phyloP scores from a whole-genome alignment of 2,113 vertebrate species.

The Brachypodius melanocephalos region DNA sequence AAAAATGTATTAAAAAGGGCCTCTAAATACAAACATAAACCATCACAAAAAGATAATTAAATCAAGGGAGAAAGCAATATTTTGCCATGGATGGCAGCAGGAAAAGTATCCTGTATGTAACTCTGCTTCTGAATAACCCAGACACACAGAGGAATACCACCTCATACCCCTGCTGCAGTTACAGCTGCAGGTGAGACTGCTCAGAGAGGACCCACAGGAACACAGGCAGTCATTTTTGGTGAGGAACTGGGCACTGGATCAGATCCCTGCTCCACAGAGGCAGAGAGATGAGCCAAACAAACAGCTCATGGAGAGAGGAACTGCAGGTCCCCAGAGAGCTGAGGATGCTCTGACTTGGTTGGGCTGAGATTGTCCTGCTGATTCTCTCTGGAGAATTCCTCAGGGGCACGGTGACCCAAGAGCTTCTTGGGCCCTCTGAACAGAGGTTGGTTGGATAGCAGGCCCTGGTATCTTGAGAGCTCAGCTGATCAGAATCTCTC shows the following conservation, averaged over 20 bases:
- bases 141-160: neutral
- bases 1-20: neutral
- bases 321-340: neutral
- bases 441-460: neutral
- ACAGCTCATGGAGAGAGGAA: neutral
- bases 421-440: neutral
- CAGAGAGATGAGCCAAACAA: neutral
- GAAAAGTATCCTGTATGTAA: neutral
- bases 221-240: accelerated
- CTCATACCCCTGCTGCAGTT: neutral
- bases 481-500: neutral
- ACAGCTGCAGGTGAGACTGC: neutral
- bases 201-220: neutral
- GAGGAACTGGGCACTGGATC: accelerated
- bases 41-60: neutral
- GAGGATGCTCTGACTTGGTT: accelerated
- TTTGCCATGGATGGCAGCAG: neutral
- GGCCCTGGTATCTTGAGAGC: neutral
- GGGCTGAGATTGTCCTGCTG: neutral
- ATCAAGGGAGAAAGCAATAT: neutral
- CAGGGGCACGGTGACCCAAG: neutral
- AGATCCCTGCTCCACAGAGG: neutral
- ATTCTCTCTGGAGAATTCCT: neutral
- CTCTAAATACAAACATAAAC: neutral
- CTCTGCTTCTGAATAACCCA: neutral